These are phyloP conservation scores for Cladorhizidae sp. DNA, from an alignment of 37 sponge, comb jelly and placozoan genomes.

Conservation along the genomic window DNA sequence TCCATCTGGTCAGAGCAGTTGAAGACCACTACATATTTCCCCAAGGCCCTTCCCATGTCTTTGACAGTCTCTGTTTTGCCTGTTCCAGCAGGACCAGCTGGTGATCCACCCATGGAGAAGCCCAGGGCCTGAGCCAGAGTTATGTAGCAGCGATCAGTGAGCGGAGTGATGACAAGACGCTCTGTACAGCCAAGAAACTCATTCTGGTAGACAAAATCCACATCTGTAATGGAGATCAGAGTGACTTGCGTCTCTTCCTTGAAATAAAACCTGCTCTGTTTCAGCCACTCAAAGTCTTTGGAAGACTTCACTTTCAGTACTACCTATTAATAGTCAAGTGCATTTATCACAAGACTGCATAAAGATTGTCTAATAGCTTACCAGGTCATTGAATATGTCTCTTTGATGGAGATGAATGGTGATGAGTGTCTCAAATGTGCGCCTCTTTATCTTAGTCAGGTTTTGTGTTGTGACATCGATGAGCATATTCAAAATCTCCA, in stretches of 20 bases:
- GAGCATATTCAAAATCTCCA: constrained; percentile 83
- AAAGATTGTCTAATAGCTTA: constrained; percentile 3
- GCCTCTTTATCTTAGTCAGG: constrained; percentile 86
- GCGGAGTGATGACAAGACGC: constrained; percentile 97
- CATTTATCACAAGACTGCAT: neutral
- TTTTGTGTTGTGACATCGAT: constrained; percentile 94
- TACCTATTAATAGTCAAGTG: constrained; percentile 36
- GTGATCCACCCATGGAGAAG: constrained; percentile 97
- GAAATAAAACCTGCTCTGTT: constrained; percentile 97
- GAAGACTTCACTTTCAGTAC: constrained; percentile 75
- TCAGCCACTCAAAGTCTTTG: constrained; percentile 97
- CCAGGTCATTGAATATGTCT: constrained; percentile 96
- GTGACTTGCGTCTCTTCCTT: constrained; percentile 86
- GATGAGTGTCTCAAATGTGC: constrained; percentile 95
- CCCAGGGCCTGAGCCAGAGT: constrained; percentile 97
- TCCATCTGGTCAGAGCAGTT: constrained; percentile 99
- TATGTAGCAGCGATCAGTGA: constrained; percentile 99
- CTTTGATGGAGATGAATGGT: constrained; percentile 99
- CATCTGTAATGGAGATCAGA: constrained; percentile 94
- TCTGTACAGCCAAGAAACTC: constrained; percentile 99
- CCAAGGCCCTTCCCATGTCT: constrained; percentile 97
- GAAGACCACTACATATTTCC: constrained; percentile 99
- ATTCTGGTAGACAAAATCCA: constrained; percentile 96
- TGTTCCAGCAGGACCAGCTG: constrained; percentile 97
- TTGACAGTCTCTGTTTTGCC: constrained; percentile 93